Percentiles rank a stretch among this genome's conserved stretches.
These are phyloP conservation scores for Pantherophis vulpinus DNA, from an alignment of 2,797 vertebrate genomes.

Conservation along the genomic window DNA sequence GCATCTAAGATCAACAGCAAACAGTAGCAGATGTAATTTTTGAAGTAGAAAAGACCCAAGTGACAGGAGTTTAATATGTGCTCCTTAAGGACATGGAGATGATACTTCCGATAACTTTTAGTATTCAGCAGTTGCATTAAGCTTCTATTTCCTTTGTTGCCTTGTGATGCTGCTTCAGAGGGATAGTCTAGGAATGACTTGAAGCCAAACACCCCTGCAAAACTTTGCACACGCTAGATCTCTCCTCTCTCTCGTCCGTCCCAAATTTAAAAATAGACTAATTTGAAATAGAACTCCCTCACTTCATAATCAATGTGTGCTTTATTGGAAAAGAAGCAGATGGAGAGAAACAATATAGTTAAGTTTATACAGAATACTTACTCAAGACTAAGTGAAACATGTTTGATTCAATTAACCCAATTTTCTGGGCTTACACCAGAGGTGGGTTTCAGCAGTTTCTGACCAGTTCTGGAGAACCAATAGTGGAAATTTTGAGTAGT, in stretches of 20 bases:
- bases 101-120: background rate
- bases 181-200: background rate
- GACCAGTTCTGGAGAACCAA: too few species aligned
- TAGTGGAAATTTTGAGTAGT: too few species aligned
- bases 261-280: background rate
- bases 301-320: background rate
- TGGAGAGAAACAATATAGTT: background rate
- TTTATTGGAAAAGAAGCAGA: background rate
- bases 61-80: background rate
- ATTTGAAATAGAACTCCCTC: background rate
- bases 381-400: background rate
- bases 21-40: background rate
- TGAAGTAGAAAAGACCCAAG: background rate
- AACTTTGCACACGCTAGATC: background rate
- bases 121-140: background rate
- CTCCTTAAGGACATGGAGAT: background rate
- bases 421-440: background rate
- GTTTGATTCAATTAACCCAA: background rate
- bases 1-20: background rate
- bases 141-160: background rate
- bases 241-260: background rate
- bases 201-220: background rate
- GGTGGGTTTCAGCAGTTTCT: too few species aligned
- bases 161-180: background rate
- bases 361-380: background rate